These are phyloP conservation scores for Palloptera scutellata DNA, from an alignment of 2,888 invertebrate species.

Conservation along the genomic window DNA sequence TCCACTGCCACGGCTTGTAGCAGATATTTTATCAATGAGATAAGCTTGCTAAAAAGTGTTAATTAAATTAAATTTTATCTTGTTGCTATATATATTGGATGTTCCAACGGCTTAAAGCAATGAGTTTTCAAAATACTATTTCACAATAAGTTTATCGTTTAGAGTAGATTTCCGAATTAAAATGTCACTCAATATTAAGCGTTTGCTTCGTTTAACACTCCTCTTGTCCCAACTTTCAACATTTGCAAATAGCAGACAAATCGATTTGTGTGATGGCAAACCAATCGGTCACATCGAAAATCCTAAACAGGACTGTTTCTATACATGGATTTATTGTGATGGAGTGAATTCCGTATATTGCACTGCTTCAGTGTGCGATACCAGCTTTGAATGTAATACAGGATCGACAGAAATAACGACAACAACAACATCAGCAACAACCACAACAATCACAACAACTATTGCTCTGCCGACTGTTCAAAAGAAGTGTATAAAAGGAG, in stretches of 20 bases:
- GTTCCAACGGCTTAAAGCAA: too few relatives aligned
- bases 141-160: neutral
- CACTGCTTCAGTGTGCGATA: neutral
- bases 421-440: neutral
- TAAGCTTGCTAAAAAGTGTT: too few relatives aligned
- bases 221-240: neutral
- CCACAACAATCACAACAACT: constrained; percentile 12
- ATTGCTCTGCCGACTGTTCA: constrained; percentile 33
- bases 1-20: too few relatives aligned
- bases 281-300: constrained; percentile 30
- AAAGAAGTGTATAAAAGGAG: constrained; percentile 38
- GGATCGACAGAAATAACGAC: constrained; percentile 29
- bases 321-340: constrained; percentile 40
- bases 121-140: too few relatives aligned
- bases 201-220: neutral
- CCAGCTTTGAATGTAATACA: constrained; percentile 35
- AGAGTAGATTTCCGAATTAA: neutral
- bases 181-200: neutral
- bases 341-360: constrained; percentile 40
- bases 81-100: too few relatives aligned
- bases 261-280: constrained; percentile 37
- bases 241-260: constrained; percentile 5
- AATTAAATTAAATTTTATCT: too few relatives aligned
- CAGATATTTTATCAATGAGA: too few relatives aligned
- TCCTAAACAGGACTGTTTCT: constrained; percentile 35